phyloP scores from a whole-genome alignment of 2,888 invertebrate genomes.

The Chloroclystis v-ata region DNA sequence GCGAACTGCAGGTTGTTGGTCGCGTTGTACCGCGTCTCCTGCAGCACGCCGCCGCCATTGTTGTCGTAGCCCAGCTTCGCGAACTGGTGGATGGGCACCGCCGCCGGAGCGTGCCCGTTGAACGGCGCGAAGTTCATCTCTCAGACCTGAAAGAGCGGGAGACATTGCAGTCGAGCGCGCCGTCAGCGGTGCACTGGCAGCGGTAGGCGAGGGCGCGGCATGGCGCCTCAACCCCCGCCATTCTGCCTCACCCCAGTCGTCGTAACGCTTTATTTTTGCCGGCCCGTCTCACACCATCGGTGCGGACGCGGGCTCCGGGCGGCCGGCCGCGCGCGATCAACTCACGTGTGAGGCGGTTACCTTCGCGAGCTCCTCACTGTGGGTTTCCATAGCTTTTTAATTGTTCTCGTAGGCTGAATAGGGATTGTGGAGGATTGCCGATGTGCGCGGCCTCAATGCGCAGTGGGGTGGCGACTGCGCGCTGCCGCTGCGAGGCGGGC shows the following conservation, averaged over 20 bases:
- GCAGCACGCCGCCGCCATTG: slow-evolving; percentile 44
- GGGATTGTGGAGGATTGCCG: slow-evolving; percentile 46
- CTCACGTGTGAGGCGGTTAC: slow-evolving; percentile 46
- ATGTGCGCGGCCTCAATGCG: slow-evolving; percentile 60
- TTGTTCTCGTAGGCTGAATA: slow-evolving; percentile 57
- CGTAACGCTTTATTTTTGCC: slow-evolving; percentile 75
- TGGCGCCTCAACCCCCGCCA: slow-evolving; percentile 75
- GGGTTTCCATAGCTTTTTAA: slow-evolving; percentile 62
- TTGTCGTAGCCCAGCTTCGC: slow-evolving; percentile 81
- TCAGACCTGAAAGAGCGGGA: slow-evolving; percentile 43
- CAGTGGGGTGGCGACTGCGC: slow-evolving; percentile 39
- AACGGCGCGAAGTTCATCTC: slow-evolving; percentile 92
- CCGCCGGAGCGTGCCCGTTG: slow-evolving; percentile 86
- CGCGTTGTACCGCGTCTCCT: slow-evolving; percentile 57
- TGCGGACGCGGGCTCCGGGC: slow-evolving; percentile 31
- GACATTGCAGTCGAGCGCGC: slow-evolving; percentile 36
- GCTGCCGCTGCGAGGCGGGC: slow-evolving; percentile 22
- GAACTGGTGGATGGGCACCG: slow-evolving; percentile 90
- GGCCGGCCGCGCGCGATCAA: slow-evolving; percentile 25
- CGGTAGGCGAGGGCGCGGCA: slow-evolving; percentile 60
- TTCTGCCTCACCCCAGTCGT: slow-evolving; percentile 74
- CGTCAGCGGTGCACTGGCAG: slow-evolving; percentile 35
- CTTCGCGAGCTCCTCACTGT: slow-evolving; percentile 44
- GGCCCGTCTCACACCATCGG: slow-evolving; percentile 72
- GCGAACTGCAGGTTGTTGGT: slow-evolving; percentile 57